Percentiles rank a stretch among this genome's conserved stretches.
phyloP scores from a whole-genome alignment of 2,888 invertebrate species.

The Leptopilina myrica region DNA sequence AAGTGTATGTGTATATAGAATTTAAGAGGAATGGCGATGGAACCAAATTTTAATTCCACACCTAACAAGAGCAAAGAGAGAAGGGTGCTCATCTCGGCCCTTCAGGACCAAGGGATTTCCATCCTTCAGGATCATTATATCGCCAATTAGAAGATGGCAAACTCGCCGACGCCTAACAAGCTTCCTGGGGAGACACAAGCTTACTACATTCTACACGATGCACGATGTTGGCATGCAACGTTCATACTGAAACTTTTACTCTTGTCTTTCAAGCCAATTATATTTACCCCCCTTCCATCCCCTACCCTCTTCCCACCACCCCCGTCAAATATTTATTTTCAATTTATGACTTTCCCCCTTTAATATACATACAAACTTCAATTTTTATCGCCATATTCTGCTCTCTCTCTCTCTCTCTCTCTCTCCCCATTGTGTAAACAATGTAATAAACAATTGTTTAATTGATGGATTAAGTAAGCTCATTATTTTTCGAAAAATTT shows the following conservation, averaged over 20 bases:
- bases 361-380: background rate
- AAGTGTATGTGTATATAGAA: conserved; percentile 11
- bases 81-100: conserved; percentile 56
- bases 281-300: background rate
- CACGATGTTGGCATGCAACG: conserved; percentile 19
- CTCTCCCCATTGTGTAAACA: no score
- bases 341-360: conserved; percentile 5
- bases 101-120: conserved; percentile 67
- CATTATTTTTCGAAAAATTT: no score
- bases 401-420: no score
- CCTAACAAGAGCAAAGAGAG: conserved; percentile 57
- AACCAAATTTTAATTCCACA: conserved; percentile 71
- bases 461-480: no score
- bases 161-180: conserved; percentile 75
- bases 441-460: no score
- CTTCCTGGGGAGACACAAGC: conserved; percentile 73
- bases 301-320: no score
- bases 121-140: conserved; percentile 77
- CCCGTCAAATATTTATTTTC: conserved; percentile 29
- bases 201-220: conserved; percentile 57
- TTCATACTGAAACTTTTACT: conserved; percentile 31
- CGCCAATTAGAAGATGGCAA: conserved; percentile 77
- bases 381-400: background rate
- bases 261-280: conserved; percentile 32
- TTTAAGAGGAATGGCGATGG: conserved; percentile 47